phyloP scores from a whole-genome alignment of 2,888 invertebrate species.

The Endomychus coccineus region DNA sequence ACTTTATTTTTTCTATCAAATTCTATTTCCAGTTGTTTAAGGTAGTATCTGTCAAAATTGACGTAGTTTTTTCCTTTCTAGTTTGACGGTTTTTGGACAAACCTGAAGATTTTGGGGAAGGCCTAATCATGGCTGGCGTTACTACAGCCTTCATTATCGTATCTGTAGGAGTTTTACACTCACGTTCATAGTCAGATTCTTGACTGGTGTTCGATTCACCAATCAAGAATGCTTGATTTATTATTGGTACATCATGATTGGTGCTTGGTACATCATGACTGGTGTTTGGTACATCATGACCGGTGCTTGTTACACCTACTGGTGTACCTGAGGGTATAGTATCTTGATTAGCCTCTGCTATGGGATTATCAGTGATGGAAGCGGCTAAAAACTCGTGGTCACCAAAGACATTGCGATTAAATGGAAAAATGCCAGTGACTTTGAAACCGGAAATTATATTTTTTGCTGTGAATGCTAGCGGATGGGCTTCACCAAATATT shows the following conservation, averaged over 20 bases:
- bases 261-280: conserved; percentile 2
- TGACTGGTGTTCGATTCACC: conserved; percentile 1
- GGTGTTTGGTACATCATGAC: neutral
- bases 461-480: too few relatives aligned
- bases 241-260: neutral
- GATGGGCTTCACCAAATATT: too few relatives aligned
- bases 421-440: too few relatives aligned
- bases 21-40: too few relatives aligned
- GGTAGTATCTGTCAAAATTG: too few relatives aligned
- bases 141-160: conserved; percentile 1
- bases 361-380: conserved; percentile 2
- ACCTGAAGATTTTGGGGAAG: conserved; percentile 2
- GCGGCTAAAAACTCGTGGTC: conserved; percentile 3
- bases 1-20: neutral
- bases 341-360: conserved; percentile 1
- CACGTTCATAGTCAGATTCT: conserved; percentile 2
- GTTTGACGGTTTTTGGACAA: neutral
- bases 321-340: neutral
- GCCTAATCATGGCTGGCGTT: conserved; percentile 2
- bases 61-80: neutral
- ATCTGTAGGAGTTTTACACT: conserved; percentile 2
- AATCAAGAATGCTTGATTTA: neutral
- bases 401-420: too few relatives aligned
- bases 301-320: neutral
- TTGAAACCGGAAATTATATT: too few relatives aligned